Base-by-base conservation (phyloP, 1,140 invertebrate species). In the Drosophila ercepeae region DNA sequence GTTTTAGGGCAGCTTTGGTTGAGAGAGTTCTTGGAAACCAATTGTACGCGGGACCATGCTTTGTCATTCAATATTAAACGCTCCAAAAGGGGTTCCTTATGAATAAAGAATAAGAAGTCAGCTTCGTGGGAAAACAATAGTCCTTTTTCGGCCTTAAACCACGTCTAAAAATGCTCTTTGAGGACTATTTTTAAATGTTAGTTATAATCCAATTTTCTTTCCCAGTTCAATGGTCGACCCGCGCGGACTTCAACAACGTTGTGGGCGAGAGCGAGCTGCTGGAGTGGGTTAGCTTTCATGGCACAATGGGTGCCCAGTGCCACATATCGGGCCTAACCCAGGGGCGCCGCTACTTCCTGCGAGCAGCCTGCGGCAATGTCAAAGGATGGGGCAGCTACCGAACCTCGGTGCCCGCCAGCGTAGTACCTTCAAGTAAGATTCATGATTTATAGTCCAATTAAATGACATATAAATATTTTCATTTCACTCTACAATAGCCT, bases 361-460 rank as follows among this genome's bases (percentile, higher is more conserved):
- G 97, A 50, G 96, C 96, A 0, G 93, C 95, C 14, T 95, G 95
- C 52, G 96, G 97, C 44, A 99, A 99, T 91, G 93, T 98, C n/a
- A 97, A 96, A 86, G 98, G 97, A 9, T 99, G 95, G 93, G 97
- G 97, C 39, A 92, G 93, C n/a, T 96, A 93, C 82, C 92, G 94
- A 13, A 93, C 93, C 14, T 95, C 97, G 0, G 95, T 94, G 16
- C 97, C 97, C 1, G 91, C 94, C 21, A 96, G 95, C 75, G 95
- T 98, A 6, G 94, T 97, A 18, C 97, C 97, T 9, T 98, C 97
- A 75, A 97, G 97, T 97, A 92, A 95, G 95, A 94, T 36, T 0
- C 16, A n/a, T 25, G 18, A 19, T 14, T 7, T 16, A 14, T 23
- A 8, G 14, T 21, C 7, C 8, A 39, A n/a, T 4, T 1, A 14